phyloP scores from a whole-genome alignment of 2,797 vertebrate species.

The Okamejei kenojei region DNA sequence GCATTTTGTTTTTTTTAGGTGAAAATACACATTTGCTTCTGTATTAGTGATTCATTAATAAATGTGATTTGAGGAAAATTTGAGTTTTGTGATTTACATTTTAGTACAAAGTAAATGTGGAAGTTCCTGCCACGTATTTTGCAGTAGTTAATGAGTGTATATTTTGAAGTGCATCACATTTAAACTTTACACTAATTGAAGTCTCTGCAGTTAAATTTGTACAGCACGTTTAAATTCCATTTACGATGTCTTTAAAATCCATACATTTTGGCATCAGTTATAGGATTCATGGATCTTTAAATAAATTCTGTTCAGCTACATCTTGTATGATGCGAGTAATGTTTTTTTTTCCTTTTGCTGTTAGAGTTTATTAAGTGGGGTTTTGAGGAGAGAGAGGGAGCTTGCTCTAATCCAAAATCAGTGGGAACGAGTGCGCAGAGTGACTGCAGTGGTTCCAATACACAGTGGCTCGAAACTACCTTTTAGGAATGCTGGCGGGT shows the following conservation, averaged over 20 bases:
- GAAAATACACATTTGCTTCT: conserved; percentile 45
- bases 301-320: not conserved
- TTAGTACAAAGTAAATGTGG: not conserved
- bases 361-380: not conserved
- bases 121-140: not conserved
- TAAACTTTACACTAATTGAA: not conserved
- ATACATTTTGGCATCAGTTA: not conserved
- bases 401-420: no score
- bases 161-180: not conserved
- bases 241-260: not conserved
- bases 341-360: not conserved
- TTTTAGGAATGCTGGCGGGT: no score
- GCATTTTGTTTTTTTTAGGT: conserved; percentile 42
- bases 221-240: not conserved
- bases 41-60: conserved; percentile 37
- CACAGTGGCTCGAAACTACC: no score
- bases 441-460: no score
- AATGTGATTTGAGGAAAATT: conserved; percentile 34
- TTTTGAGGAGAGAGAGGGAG: not conserved
- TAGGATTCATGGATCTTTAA: not conserved
- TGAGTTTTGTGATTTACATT: conserved; percentile 23
- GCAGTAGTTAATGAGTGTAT: not conserved
- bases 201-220: not conserved
- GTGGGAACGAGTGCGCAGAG: no score
- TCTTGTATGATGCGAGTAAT: not conserved